These are phyloP conservation scores for Gambusia holbrooki DNA, from an alignment of 2,113 vertebrate species.

Conservation along the genomic window DNA sequence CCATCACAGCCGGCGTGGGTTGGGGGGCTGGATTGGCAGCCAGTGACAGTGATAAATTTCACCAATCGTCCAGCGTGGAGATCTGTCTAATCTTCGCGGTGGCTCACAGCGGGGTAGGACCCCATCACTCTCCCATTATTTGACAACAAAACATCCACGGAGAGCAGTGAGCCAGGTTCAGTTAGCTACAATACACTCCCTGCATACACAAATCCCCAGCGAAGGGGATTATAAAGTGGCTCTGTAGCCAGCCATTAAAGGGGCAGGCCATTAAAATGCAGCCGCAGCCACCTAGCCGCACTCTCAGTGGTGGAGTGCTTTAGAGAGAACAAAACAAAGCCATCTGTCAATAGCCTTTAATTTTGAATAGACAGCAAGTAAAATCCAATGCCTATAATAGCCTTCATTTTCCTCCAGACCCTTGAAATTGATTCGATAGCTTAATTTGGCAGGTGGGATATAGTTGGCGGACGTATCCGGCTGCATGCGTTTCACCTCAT, in stretches of 20 bases:
- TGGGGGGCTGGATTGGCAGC: constrained; percentile 54
- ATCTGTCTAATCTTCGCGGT: constrained; percentile 70
- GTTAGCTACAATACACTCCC: constrained; percentile 62
- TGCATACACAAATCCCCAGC: constrained; percentile 65
- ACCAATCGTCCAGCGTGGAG: constrained; percentile 71
- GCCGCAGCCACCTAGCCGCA: constrained; percentile 53
- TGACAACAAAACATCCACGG: constrained; percentile 76
- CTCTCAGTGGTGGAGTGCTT: constrained; percentile 42
- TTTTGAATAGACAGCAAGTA: constrained; percentile 67
- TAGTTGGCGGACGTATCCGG: constrained; percentile 49
- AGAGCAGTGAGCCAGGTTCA: constrained; percentile 62
- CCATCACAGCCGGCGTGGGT: constrained; percentile 44
- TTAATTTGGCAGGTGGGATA: constrained; percentile 65
- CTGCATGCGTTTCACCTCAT: constrained; percentile 37
- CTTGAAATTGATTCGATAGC: constrained; percentile 72
- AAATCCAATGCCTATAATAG: constrained; percentile 58
- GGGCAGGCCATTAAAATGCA: constrained; percentile 62
- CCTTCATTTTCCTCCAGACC: constrained; percentile 65
- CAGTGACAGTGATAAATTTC: constrained; percentile 77
- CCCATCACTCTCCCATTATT: constrained; percentile 78
- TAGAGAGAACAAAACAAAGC: constrained; percentile 64
- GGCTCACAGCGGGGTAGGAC: constrained; percentile 70
- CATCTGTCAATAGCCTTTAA: constrained; percentile 70
- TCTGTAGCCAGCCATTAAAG: constrained; percentile 57
- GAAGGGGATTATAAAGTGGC: constrained; percentile 57